Evolutionary conservation across 1,140 invertebrate genomes (phyloP).

Genomic region (Drosophila mojavensis): DNA sequence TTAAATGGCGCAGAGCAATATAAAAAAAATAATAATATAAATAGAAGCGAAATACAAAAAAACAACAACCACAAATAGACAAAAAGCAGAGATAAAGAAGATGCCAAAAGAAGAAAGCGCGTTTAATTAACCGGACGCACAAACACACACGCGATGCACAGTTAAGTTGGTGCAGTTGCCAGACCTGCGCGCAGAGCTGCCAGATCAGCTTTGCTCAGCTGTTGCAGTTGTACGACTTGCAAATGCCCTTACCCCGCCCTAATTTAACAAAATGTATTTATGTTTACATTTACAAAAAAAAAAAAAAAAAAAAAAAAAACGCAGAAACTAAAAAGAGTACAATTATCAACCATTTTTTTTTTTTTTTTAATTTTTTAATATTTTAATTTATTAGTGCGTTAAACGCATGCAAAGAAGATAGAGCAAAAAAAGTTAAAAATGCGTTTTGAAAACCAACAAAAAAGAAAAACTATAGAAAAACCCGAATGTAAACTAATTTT

Average conservation of each 20-base stretch:
- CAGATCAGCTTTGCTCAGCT: background rate
- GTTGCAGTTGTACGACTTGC: background rate
- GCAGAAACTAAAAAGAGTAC: slow-evolving; percentile 75
- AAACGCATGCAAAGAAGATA: slow-evolving; percentile 38
- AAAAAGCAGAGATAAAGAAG: slow-evolving; percentile 30
- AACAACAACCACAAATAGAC: slow-evolving; percentile 4
- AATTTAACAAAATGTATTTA: slow-evolving; percentile 30
- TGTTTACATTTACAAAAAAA: no score
- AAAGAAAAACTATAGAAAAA: slow-evolving; percentile 14
- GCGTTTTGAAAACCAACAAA: slow-evolving; percentile 38
- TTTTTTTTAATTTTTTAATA: slow-evolving; percentile 12
- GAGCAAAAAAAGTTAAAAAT: slow-evolving; percentile 6
- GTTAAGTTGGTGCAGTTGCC: slow-evolving; percentile 23
- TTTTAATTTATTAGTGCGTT: slow-evolving; percentile 54
- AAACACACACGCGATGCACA: slow-evolving; percentile 13
- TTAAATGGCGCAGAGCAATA: slow-evolving; percentile 52
- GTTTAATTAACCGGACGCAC: slow-evolving; percentile 49
- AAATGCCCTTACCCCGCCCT: slow-evolving; percentile 1
- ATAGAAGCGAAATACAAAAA: background rate
- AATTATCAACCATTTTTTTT: slow-evolving; percentile 51
- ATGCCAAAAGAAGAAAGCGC: slow-evolving; percentile 57
- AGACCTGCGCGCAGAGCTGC: slow-evolving; percentile 7
- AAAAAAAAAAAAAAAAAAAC: slow-evolving; percentile 34
- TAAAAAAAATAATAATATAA: slow-evolving; percentile 8
- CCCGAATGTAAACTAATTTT: background rate